Percentiles rank a stretch among this genome's conserved stretches.
Conservation (phyloP, 2,888 invertebrate genomes). For the Drosophila kokeensis region DNA sequence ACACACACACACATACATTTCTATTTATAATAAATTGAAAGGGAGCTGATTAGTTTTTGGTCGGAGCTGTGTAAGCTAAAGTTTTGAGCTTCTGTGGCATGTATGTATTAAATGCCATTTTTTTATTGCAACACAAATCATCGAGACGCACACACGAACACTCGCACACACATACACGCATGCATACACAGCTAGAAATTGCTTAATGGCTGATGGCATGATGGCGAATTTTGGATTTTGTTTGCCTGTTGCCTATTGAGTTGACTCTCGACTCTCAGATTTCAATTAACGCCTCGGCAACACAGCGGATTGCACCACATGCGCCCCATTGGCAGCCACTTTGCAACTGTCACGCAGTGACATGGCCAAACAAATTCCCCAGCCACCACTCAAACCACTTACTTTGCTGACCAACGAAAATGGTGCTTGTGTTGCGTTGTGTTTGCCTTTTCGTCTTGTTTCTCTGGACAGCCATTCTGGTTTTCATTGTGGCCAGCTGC, state of each 20-base stretch:
- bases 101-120: constrained; percentile 58
- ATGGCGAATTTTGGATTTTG: constrained; percentile 44
- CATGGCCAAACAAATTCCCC: constrained; percentile 29
- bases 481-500: constrained; percentile 33
- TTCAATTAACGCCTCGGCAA: constrained; percentile 70
- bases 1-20: constrained; percentile 30
- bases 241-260: constrained; percentile 44
- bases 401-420: constrained; percentile 17
- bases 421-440: constrained; percentile 11
- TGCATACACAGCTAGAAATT: constrained; percentile 30
- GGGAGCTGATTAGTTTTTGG: constrained; percentile 73
- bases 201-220: constrained; percentile 63
- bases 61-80: constrained; percentile 17
- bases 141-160: constrained; percentile 22
- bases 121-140: constrained; percentile 76
- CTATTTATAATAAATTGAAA: constrained; percentile 79
- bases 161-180: neutral
- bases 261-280: constrained; percentile 35
- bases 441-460: neutral
- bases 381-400: constrained; percentile 1
- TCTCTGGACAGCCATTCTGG: constrained; percentile 31
- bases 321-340: constrained; percentile 31
- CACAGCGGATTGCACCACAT: constrained; percentile 32
- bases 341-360: constrained; percentile 49
- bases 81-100: constrained; percentile 45